Conservation (phyloP, 2,888 invertebrate species). For the Lymantria dispar region DNA sequence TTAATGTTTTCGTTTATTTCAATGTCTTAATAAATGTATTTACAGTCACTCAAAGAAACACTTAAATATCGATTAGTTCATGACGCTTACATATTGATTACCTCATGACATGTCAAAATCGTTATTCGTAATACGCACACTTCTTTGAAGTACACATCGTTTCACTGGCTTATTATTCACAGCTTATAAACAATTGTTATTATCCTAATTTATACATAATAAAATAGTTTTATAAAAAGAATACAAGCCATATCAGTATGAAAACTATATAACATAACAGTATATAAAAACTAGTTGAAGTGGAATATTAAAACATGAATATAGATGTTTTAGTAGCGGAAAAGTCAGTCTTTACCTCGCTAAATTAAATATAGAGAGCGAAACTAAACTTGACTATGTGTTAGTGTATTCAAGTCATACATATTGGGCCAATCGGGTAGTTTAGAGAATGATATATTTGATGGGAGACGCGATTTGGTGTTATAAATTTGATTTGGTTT, state of each 20-base stretch:
- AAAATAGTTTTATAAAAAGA: constrained; percentile 58
- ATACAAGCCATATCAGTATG: constrained; percentile 45
- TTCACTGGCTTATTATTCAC: constrained; percentile 20
- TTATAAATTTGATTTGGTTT: constrained; percentile 11
- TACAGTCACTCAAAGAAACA: constrained; percentile 47
- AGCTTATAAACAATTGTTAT: constrained; percentile 37
- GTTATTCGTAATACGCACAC: constrained; percentile 43
- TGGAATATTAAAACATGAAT: constrained; percentile 32
- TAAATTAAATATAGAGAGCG: constrained; percentile 50
- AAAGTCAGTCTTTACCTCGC: constrained; percentile 80
- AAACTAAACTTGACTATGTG: constrained; percentile 68
- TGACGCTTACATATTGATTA: constrained; percentile 30
- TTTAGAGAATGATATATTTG: constrained; percentile 44
- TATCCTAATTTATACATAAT: constrained; percentile 48
- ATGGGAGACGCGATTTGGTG: constrained; percentile 30
- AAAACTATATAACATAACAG: constrained; percentile 28
- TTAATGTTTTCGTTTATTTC: constrained; percentile 47
- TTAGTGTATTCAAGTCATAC: constrained; percentile 47
- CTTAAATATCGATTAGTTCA: constrained; percentile 32
- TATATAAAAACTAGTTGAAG: constrained; percentile 30
- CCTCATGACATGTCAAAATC: neutral
- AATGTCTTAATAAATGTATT: constrained; percentile 52
- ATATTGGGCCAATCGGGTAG: constrained; percentile 47
- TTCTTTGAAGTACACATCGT: constrained; percentile 63
- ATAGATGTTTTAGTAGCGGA: constrained; percentile 51